Percentiles rank a stretch among this genome's conserved stretches.
phyloP scores from a whole-genome alignment of 2,113 vertebrate species.

The Balaeniceps rex region DNA sequence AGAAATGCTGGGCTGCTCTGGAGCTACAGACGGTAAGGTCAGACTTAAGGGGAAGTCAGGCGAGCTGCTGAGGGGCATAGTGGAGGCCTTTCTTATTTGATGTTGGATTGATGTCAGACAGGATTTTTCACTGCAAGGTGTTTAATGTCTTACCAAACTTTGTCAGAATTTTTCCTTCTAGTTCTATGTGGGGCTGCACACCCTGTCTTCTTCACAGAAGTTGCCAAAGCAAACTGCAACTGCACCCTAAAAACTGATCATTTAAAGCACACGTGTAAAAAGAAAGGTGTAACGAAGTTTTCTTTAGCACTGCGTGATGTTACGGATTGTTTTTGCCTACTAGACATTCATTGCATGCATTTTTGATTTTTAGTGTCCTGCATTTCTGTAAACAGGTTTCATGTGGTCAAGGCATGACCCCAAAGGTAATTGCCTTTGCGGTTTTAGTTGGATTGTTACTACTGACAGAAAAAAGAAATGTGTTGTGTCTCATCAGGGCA shows the following conservation, averaged over 20 bases:
- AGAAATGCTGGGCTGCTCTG: neutral
- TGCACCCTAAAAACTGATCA: neutral
- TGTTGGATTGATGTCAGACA: neutral
- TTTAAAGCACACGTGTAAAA: slow-evolving; percentile 32
- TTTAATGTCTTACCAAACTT: neutral
- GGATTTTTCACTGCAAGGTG: neutral
- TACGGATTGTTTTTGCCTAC: slow-evolving; percentile 29
- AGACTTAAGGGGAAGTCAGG: accelerated
- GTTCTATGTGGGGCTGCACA: neutral
- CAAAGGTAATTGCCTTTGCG: slow-evolving; percentile 13
- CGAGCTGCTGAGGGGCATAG: neutral
- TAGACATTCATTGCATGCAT: slow-evolving; percentile 21
- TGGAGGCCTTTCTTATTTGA: neutral
- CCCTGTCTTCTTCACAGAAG: neutral
- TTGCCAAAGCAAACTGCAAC: slow-evolving; percentile 13
- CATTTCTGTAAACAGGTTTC: slow-evolving; percentile 56
- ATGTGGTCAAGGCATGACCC: neutral
- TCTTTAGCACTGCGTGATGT: neutral
- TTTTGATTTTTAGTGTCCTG: slow-evolving; percentile 46
- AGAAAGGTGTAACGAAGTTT: slow-evolving; percentile 4
- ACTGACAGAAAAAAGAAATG: neutral
- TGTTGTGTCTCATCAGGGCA: neutral
- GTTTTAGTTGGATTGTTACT: slow-evolving; percentile 1
- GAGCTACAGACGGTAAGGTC: neutral
- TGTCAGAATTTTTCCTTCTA: neutral